Conservation (phyloP, 2,113 vertebrate species). For the Elgaria multicarinata region DNA sequence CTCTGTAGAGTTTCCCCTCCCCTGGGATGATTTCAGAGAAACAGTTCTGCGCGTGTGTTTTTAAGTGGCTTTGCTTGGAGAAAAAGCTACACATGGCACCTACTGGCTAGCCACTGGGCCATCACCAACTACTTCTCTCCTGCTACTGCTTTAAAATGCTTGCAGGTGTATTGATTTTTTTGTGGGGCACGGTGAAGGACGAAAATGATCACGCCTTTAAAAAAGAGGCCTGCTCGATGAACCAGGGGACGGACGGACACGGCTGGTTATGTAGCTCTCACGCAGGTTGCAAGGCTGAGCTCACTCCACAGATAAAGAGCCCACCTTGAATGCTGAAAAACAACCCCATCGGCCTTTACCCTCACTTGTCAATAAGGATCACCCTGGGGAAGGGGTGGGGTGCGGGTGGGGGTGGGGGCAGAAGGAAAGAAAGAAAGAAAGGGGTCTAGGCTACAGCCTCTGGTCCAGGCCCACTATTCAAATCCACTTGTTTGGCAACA, state of each 20-base stretch:
- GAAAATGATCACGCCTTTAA: background rate
- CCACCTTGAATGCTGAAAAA: background rate
- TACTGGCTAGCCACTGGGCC: background rate
- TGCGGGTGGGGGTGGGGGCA: too few species aligned
- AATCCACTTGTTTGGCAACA: background rate
- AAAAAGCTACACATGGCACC: background rate
- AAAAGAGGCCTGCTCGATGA: background rate
- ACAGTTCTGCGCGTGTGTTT: background rate
- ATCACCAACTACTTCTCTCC: too few species aligned
- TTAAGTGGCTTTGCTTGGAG: background rate
- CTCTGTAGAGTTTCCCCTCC: too few species aligned
- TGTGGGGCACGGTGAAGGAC: background rate
- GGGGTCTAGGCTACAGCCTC: background rate
- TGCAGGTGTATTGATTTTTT: background rate
- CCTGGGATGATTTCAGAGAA: background rate
- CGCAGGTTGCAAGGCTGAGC: background rate
- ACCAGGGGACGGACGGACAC: background rate
- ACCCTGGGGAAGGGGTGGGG: too few species aligned
- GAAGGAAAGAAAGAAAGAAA: too few species aligned
- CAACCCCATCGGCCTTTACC: background rate
- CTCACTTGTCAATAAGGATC: background rate
- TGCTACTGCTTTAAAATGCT: background rate
- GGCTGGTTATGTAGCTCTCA: background rate
- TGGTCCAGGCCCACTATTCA: rapidly evolving
- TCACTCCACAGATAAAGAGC: background rate